Percentiles rank a stretch among this genome's conserved stretches.
phyloP scores from a whole-genome alignment of 2,797 vertebrate genomes.

The Enteromius fasciolatus region DNA sequence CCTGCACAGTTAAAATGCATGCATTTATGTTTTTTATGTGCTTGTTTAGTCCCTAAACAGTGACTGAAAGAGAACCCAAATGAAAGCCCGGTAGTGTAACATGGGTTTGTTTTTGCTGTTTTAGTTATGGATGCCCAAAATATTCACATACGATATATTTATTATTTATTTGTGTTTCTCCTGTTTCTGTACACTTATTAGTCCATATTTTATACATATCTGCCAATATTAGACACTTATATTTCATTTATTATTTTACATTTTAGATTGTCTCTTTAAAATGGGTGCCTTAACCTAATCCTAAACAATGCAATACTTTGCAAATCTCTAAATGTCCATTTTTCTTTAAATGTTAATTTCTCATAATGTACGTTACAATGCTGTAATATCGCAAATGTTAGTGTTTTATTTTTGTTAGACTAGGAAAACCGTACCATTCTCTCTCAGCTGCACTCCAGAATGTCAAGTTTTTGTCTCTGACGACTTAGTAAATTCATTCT shows the following conservation, averaged over 20 bases:
- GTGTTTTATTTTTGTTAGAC: neutral
- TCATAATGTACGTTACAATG: neutral
- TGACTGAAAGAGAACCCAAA: neutral
- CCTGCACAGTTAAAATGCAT: constrained; percentile 5
- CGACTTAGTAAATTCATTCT: neutral
- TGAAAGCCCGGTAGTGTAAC: neutral
- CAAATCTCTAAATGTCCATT: neutral
- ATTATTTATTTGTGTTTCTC: neutral
- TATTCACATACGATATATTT: neutral
- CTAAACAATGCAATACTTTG: neutral
- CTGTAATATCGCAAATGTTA: neutral
- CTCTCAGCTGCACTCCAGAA: neutral
- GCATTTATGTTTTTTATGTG: neutral
- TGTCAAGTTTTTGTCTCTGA: neutral
- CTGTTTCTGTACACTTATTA: neutral
- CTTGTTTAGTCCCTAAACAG: constrained; percentile 6
- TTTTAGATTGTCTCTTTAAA: neutral
- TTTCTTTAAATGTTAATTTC: neutral
- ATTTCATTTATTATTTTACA: neutral
- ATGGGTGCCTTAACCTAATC: neutral
- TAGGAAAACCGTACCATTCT: neutral
- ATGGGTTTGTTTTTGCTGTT: neutral
- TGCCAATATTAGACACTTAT: neutral
- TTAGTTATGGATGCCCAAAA: neutral
- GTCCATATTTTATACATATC: neutral